phyloP scores from a whole-genome alignment of 1,140 invertebrate genomes.

The Drusus annulatus region DNA sequence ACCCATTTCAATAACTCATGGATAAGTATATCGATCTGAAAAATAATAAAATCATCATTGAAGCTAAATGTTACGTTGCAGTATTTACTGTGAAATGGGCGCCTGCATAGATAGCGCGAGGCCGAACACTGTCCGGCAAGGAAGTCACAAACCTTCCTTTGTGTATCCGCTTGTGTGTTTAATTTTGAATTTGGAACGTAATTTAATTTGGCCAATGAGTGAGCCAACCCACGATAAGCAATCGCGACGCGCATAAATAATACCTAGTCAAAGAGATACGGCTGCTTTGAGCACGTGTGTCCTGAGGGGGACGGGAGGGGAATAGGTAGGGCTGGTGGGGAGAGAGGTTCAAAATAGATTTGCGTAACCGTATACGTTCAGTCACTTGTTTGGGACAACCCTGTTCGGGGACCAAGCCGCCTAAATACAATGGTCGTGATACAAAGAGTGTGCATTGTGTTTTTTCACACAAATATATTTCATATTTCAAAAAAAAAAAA shows the following conservation, averaged over 20 bases:
- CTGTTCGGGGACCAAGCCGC: background rate
- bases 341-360: slow-evolving; percentile 37
- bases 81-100: background rate
- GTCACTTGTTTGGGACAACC: slow-evolving; percentile 37
- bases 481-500: too few species aligned
- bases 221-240: slow-evolving; percentile 49
- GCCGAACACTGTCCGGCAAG: background rate
- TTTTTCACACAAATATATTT: too few species aligned
- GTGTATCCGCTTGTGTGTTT: slow-evolving; percentile 28
- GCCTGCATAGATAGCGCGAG: background rate
- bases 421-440: too few species aligned
- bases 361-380: slow-evolving; percentile 31
- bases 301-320: background rate
- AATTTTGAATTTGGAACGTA: slow-evolving; percentile 44
- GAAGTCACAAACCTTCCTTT: slow-evolving; percentile 23
- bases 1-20: too few species aligned
- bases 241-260: slow-evolving; percentile 56
- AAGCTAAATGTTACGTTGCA: too few species aligned
- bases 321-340: background rate
- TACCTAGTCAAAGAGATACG: slow-evolving; percentile 49
- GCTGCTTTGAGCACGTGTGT: slow-evolving; percentile 52
- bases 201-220: slow-evolving; percentile 54
- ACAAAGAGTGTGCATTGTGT: background rate
- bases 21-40: too few species aligned
- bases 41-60: too few species aligned